A percentile compares a stretch with the other conserved stretches of the same genome.
These are phyloP conservation scores for Limnephilus marmoratus DNA, from an alignment of 2,888 invertebrate genomes.

Conservation along the genomic window DNA sequence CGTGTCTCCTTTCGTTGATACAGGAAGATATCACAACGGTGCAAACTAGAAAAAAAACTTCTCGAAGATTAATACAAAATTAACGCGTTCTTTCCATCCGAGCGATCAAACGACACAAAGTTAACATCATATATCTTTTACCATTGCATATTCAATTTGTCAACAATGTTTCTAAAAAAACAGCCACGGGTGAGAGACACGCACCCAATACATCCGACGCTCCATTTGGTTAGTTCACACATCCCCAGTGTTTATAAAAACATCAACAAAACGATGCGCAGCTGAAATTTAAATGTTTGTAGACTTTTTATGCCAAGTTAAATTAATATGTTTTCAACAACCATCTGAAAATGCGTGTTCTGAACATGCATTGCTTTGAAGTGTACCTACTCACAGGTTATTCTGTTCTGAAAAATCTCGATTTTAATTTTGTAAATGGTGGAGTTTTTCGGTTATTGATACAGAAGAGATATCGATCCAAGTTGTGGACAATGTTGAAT, in stretches of 20 bases:
- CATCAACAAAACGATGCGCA: slow-evolving; percentile 13
- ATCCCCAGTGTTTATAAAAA: slow-evolving; percentile 8
- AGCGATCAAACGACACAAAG: slow-evolving; percentile 39
- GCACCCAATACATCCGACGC: background rate
- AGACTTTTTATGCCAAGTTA: background rate
- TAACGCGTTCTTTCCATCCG: background rate
- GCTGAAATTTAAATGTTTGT: slow-evolving; percentile 27
- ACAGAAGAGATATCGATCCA: too few species aligned
- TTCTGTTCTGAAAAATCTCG: too few species aligned
- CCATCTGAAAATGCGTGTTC: background rate
- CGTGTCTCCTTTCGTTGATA: too few species aligned
- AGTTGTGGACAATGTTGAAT: too few species aligned
- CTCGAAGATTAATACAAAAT: background rate
- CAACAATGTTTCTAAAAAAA: slow-evolving; percentile 37
- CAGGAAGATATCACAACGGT: too few species aligned
- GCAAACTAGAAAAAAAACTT: background rate
- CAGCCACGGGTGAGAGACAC: slow-evolving; percentile 7
- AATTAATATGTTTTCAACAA: background rate
- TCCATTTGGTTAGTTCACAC: slow-evolving; percentile 20
- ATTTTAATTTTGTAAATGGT: too few species aligned
- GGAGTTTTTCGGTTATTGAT: too few species aligned
- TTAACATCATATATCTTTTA: slow-evolving; percentile 36
- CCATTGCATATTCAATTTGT: slow-evolving; percentile 46
- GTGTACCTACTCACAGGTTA: too few species aligned
- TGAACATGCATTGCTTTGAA: background rate